phyloP scores from a whole-genome alignment of 2,797 vertebrate genomes.

The Steatocranus sp. region DNA sequence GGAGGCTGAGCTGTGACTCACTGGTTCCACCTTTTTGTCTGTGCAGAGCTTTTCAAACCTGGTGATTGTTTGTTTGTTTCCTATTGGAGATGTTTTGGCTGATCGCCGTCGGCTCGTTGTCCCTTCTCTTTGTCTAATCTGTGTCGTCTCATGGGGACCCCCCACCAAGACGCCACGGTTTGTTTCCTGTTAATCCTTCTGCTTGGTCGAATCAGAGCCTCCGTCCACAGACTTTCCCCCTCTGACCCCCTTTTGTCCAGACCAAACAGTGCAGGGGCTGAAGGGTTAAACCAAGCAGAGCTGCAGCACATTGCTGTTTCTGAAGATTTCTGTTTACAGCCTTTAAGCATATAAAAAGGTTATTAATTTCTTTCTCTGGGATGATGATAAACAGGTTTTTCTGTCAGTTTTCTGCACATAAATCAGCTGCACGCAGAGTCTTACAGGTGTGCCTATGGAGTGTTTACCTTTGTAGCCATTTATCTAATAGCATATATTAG shows the following conservation, averaged over 20 bases:
- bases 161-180: background rate
- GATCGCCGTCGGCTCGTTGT: background rate
- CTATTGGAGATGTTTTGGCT: background rate
- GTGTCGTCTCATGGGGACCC: background rate
- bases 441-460: background rate
- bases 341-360: background rate
- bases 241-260: background rate
- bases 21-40: background rate
- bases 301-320: background rate
- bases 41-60: background rate
- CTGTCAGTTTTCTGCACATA: background rate
- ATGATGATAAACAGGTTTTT: background rate
- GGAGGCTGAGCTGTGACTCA: background rate
- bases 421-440: background rate
- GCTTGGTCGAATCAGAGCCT: background rate
- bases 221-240: background rate
- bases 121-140: background rate
- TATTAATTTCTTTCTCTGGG: background rate
- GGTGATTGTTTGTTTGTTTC: background rate
- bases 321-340: background rate
- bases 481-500: background rate
- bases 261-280: background rate
- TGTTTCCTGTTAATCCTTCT: background rate
- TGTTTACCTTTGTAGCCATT: background rate
- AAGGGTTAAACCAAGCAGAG: background rate